Evolutionary conservation across 2,888 invertebrate genomes (phyloP).

Genomic region (Chromoteleia sp.): DNA sequence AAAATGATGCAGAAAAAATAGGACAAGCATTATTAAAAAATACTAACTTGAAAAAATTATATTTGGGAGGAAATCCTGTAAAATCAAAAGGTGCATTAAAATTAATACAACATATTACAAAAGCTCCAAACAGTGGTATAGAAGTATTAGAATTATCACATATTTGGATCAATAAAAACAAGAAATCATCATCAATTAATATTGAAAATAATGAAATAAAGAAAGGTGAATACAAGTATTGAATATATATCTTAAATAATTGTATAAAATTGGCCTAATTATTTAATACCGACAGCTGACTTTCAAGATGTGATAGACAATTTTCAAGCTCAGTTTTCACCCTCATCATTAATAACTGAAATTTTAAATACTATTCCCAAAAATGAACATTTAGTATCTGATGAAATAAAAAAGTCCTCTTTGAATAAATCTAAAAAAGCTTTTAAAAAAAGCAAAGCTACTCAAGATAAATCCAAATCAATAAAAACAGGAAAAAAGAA

Average conservation of each 20-base stretch:
- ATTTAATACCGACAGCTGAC: slow-evolving; percentile 73
- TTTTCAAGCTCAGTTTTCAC: slow-evolving; percentile 3
- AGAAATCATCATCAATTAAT: slow-evolving; percentile 73
- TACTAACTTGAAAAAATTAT: slow-evolving; percentile 83
- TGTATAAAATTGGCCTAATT: slow-evolving; percentile 13
- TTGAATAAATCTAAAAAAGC: slow-evolving; percentile 84
- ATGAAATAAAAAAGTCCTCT: slow-evolving; percentile 82
- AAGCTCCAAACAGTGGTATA: slow-evolving; percentile 80
- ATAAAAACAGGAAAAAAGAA: not conserved
- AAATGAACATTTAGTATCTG: slow-evolving; percentile 75
- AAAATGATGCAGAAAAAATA: slow-evolving; percentile 79
- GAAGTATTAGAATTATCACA: slow-evolving; percentile 85
- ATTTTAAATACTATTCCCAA: slow-evolving; percentile 76
- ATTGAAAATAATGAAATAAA: slow-evolving; percentile 69
- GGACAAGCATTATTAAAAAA: slow-evolving; percentile 84
- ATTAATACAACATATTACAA: slow-evolving; percentile 68
- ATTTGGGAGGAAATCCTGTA: slow-evolving; percentile 86
- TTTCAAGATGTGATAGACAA: slow-evolving; percentile 76
- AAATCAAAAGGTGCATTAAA: slow-evolving; percentile 83
- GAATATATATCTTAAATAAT: not conserved
- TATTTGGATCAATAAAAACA: slow-evolving; percentile 84
- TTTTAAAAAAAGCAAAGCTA: slow-evolving; percentile 71
- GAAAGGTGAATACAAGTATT: slow-evolving; percentile 66
- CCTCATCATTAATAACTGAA: slow-evolving; percentile 78
- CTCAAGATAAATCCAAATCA: not conserved